phyloP scores from a whole-genome alignment of 64 coral and sea anemone genomes.

The Astreopora myriophthalma region DNA sequence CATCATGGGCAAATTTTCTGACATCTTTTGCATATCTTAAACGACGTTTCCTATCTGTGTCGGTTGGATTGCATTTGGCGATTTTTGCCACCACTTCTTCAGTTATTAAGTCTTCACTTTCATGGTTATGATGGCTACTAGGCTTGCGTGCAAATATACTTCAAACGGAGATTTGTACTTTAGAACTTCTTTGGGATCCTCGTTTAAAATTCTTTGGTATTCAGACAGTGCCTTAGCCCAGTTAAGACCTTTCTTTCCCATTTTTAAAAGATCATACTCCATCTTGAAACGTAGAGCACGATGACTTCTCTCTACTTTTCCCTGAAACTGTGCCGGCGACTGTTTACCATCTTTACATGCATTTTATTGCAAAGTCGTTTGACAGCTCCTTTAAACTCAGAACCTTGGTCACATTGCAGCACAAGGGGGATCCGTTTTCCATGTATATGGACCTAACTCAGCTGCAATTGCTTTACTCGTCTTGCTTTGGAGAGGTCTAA shows the following conservation, averaged over 20 bases:
- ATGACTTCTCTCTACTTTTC: background rate
- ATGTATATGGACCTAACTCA: too few species aligned
- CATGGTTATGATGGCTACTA: background rate
- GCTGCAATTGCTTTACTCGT: too few species aligned
- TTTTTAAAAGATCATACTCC: slow-evolving; percentile 38
- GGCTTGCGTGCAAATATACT: too few species aligned
- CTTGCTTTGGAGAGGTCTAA: too few species aligned
- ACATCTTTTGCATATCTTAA: background rate
- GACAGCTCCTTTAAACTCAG: too few species aligned
- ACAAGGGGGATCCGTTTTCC: too few species aligned
- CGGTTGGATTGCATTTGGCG: too few species aligned
- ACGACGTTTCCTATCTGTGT: background rate
- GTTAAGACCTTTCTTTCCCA: slow-evolving; percentile 42
- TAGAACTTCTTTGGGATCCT: slow-evolving; percentile 50
- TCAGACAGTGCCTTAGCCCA: background rate
- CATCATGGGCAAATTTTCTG: background rate
- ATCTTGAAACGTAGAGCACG: background rate
- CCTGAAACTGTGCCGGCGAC: background rate
- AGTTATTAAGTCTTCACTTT: too few species aligned
- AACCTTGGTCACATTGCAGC: too few species aligned
- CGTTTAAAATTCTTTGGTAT: slow-evolving; percentile 41
- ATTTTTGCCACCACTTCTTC: too few species aligned
- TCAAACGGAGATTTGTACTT: background rate
- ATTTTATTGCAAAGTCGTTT: background rate
- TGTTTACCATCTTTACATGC: background rate